Evolutionary conservation across 2,888 invertebrate genomes (phyloP).

Genomic region (Erpobdella octoculata): DNA sequence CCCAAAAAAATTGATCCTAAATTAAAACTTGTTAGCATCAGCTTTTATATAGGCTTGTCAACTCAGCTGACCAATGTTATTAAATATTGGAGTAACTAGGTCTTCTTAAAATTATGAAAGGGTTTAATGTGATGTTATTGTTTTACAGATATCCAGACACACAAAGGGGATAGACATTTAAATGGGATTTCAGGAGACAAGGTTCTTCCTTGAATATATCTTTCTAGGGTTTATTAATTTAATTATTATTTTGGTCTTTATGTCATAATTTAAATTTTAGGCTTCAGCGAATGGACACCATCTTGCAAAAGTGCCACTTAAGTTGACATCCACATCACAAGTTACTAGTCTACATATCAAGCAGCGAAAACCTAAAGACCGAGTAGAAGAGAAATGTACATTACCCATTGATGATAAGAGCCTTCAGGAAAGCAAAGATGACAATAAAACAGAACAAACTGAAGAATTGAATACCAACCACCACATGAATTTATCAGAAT

Average conservation of each 20-base stretch:
- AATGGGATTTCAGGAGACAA: constrained; percentile 3
- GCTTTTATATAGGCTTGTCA: no score
- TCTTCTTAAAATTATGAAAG: no score
- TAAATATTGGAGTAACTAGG: no score
- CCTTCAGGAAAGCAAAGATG: not conserved
- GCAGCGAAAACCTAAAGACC: not conserved
- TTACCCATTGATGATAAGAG: not conserved
- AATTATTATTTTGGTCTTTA: no score
- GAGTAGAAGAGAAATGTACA: not conserved
- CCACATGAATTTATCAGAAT: not conserved
- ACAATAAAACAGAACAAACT: not conserved
- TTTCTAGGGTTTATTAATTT: no score
- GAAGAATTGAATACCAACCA: not conserved
- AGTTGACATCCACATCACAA: not conserved
- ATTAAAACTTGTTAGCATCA: no score
- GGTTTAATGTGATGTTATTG: not conserved
- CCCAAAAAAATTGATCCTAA: no score
- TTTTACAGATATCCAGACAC: not conserved
- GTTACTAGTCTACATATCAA: constrained; percentile 5
- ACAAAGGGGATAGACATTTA: not conserved
- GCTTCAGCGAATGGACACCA: not conserved
- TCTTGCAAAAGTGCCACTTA: constrained; percentile 4
- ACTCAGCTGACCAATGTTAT: no score
- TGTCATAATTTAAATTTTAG: no score
- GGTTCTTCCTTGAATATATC: not conserved